A percentile compares a stretch with the other conserved stretches of the same genome.
Evolutionary conservation across 2,888 invertebrate genomes (phyloP).

Genomic region (Antheraea yamamai): DNA sequence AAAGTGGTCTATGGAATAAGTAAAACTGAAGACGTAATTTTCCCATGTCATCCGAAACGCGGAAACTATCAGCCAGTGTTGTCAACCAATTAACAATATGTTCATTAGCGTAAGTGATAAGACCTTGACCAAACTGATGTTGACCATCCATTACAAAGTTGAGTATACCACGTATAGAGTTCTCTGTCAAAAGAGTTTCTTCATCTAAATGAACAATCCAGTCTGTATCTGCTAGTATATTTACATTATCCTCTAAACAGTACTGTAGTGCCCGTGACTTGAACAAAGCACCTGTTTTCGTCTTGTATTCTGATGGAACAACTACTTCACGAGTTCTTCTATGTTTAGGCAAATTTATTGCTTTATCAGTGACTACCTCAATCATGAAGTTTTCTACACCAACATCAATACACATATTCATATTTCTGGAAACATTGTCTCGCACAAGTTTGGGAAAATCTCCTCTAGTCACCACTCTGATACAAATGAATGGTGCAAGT

Average conservation of each 20-base stretch:
- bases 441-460: slow-evolving; percentile 96
- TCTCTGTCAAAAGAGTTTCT: slow-evolving; percentile 96
- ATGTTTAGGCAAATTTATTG: slow-evolving; percentile 88
- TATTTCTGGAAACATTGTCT: slow-evolving; percentile 92
- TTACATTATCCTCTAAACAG: slow-evolving; percentile 95
- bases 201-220: slow-evolving; percentile 99
- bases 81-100: slow-evolving; percentile 98
- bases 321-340: slow-evolving; percentile 93
- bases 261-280: slow-evolving; percentile 97
- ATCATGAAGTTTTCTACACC: slow-evolving; percentile 97
- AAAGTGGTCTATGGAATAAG: slow-evolving; percentile 95
- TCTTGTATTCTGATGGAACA: slow-evolving; percentile 92
- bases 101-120: slow-evolving; percentile 98
- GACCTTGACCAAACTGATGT: slow-evolving; percentile 97
- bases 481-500: slow-evolving; percentile 96
- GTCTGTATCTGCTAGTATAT: slow-evolving; percentile 91
- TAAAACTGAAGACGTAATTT: slow-evolving; percentile 96
- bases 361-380: slow-evolving; percentile 97
- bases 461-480: slow-evolving; percentile 96
- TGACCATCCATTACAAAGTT: slow-evolving; percentile 97
- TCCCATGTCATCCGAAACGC: slow-evolving; percentile 99
- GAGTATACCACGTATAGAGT: slow-evolving; percentile 93
- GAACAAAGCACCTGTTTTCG: slow-evolving; percentile 95
- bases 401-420: slow-evolving; percentile 92
- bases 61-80: slow-evolving; percentile 96